Evolutionary conservation across 2,888 invertebrate genomes (phyloP).

Genomic region (Rhagonycha fulva): DNA sequence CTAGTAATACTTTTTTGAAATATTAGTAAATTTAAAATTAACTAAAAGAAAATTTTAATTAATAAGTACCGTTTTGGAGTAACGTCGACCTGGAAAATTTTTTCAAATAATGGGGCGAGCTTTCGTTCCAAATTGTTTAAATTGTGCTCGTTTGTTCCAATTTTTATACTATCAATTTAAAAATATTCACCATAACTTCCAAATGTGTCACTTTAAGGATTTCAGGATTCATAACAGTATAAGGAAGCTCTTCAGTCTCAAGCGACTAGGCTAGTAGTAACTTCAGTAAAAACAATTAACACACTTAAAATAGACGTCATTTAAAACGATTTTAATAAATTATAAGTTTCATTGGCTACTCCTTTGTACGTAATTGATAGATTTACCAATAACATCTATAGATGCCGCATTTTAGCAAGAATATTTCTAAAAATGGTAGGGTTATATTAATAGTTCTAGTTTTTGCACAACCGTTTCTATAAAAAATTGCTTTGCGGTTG

Average conservation of each 20-base stretch:
- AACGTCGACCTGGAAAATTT: neutral
- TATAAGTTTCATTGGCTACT: neutral
- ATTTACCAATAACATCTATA: neutral
- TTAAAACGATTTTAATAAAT: neutral
- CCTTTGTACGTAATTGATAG: neutral
- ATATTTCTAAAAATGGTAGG: neutral
- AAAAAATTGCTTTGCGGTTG: neutral
- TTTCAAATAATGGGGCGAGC: neutral
- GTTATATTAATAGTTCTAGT: neutral
- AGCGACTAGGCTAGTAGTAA: too few species aligned
- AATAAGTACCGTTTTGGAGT: neutral
- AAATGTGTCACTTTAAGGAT: too few species aligned
- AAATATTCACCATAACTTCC: too few species aligned
- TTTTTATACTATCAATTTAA: too few species aligned
- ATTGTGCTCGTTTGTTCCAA: too few species aligned
- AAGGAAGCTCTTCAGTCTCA: too few species aligned
- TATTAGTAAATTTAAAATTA: neutral
- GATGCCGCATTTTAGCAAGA: neutral
- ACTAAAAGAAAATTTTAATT: neutral
- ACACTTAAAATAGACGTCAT: neutral
- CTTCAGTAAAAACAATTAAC: neutral
- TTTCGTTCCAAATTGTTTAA: neutral
- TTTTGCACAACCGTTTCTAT: neutral
- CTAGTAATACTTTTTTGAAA: neutral
- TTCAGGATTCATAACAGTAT: too few species aligned